Evolutionary conservation across 2,888 invertebrate species (phyloP), one percentile per base, ranked within the genome.

Genomic region (Drosophila peninsularis): DNA sequence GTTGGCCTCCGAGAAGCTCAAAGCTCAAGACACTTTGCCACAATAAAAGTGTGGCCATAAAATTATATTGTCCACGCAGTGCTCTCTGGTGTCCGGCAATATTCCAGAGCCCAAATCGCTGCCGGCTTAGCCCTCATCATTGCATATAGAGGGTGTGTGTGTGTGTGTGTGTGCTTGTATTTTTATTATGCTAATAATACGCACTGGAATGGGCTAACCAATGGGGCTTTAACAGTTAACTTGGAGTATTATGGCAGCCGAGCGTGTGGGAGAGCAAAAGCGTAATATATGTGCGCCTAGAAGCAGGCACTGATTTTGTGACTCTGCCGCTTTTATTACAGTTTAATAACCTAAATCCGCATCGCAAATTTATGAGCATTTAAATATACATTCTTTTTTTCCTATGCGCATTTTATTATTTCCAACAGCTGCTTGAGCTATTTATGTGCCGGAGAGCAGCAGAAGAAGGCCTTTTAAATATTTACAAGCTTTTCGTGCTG

Each of bases 101-200:
- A 57, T 62, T 24, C 67, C 54, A 62, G 63, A 45, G 36, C 53
- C 56, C 57, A 66, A 78, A 58, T 56, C 68, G 39, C 67, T 52
- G 14, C 63, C 24, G 65, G 62, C 68, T 71, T 62, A 65, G 64
- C 61, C 64, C 74, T 56, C 65, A 68, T 66, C 76, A 71, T 53
- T 36, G 34, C n/a, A 39, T n/a, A 47, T 21, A 36, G 55, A 49
- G 53, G 56, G 17, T 44, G 58, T 47, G 71, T 57, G 52, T 56
- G 56, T 39, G 66, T 56, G 47, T 49, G 47, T 54, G 55, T 68
- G 78, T 79, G 80, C 65, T 80, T 90, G 75, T 78, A 78, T 84
- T 91, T 90, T 91, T 90, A 90, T 91, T 91, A 91, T 91, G 91
- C 88, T 91, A 91, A 91, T 91, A 91, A 91, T 91, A 82, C 84